Base-by-base conservation (phyloP, 2,797 vertebrate genomes). In the Catharus ustulatus region DNA sequence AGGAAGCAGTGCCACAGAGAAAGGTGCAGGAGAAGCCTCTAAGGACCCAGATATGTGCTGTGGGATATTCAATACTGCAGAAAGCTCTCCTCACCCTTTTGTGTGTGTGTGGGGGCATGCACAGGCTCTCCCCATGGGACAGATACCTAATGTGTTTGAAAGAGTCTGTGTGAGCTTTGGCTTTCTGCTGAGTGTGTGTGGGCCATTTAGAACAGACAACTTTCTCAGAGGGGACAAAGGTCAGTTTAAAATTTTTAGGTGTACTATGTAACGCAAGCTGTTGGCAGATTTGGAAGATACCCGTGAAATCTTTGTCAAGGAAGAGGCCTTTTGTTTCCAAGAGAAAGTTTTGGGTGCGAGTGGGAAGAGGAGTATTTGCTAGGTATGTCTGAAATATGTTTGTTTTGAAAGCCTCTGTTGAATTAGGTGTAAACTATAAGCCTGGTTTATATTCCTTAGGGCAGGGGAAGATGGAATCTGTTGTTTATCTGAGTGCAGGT, bases 221-320 rank as follows among this genome's bases (percentile, higher is more conserved):
- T 82, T 88, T 66, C 71, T 92, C 0, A 2, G 58, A 66, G 46
- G n/a, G 67, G 38, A 46, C 72, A 59, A 72, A 91, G 84, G 75
- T 91, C 82, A 81, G 63, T 72, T 95, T 68, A 55, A 93, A 86
- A 84, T 95, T 94, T 79, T 86, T 87, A 87, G 76, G 58, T 93
- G 13, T 85, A 43, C 40, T 90, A 84, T 55, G 76, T 93, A 91
- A 89, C 94, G 73, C 43, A 68, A 63, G 18, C 45, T 95, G 11
- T 75, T 84, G 66, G 73, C 81, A 75, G 76, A 77, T 94, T 68
- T 87, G 55, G 55, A 90, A 92, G 84, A 85, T 75, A 77, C 11
- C 36, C 29, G 1, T 58, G 64, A 93, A 95, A 51, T 30, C n/a
- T 93, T 93, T 12, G 1, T 92, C 27, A 29, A 66, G 48, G 42